Evolutionary conservation across 1,140 invertebrate genomes (phyloP).

Genomic region (Belonocnema kinseyi): DNA sequence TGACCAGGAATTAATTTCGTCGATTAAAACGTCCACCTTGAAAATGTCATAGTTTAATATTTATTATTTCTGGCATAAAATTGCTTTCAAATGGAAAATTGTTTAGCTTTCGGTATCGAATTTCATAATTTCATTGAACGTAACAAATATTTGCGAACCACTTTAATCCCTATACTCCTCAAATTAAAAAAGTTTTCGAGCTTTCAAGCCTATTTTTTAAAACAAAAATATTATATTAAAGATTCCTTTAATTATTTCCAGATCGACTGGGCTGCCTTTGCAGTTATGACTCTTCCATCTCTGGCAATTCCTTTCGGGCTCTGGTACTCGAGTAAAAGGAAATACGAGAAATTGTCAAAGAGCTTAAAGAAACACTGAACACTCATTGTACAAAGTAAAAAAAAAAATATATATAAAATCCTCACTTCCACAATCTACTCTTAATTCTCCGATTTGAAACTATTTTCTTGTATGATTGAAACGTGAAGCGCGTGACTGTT

Average conservation of each 20-base stretch:
- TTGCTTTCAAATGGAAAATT: no score
- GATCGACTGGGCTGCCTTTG: constrained; percentile 97
- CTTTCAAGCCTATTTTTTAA: neutral
- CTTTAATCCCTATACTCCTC: neutral
- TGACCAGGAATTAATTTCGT: no score
- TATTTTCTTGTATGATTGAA: constrained; percentile 57
- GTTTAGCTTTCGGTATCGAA: no score
- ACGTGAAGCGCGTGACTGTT: constrained; percentile 62
- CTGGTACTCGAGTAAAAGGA: constrained; percentile 96
- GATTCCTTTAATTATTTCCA: constrained; percentile 68
- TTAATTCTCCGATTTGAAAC: constrained; percentile 45
- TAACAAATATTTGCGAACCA: no score
- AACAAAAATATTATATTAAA: neutral
- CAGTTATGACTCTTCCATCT: constrained; percentile 96
- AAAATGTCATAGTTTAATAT: no score
- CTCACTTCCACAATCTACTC: neutral
- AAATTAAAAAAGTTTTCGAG: constrained; percentile 4
- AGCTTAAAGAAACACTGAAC: constrained; percentile 69
- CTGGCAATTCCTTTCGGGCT: constrained; percentile 95
- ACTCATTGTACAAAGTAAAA: constrained; percentile 35
- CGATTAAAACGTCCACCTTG: no score
- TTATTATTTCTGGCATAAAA: no score
- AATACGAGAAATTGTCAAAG: constrained; percentile 88
- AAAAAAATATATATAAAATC: neutral
- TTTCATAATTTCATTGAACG: no score